A percentile compares a stretch with the other conserved stretches of the same genome.
These are phyloP conservation scores for Platalea minor DNA, from an alignment of 2,797 vertebrate species.

Conservation along the genomic window DNA sequence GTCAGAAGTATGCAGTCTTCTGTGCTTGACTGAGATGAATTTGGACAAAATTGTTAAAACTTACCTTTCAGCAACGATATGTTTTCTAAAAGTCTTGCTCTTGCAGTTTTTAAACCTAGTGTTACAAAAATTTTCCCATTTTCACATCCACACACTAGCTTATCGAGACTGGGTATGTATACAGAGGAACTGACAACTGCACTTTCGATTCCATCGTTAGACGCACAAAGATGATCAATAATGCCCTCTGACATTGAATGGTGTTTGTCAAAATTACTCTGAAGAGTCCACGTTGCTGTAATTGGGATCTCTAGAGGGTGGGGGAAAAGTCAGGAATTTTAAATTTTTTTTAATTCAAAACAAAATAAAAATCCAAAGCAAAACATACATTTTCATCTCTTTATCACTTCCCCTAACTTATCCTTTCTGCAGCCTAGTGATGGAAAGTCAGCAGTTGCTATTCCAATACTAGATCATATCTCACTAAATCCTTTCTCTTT, in stretches of 20 bases:
- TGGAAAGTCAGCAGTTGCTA: neutral
- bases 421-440: neutral
- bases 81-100: conserved; percentile 71
- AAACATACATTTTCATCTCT: neutral
- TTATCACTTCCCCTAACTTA: neutral
- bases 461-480: neutral
- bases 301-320: conserved; percentile 71
- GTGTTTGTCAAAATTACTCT: conserved; percentile 74
- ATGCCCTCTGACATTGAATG: conserved; percentile 62
- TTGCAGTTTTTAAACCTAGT: conserved; percentile 69
- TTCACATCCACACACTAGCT: conserved; percentile 78
- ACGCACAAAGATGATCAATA: conserved; percentile 55
- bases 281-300: conserved; percentile 69
- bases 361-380: neutral
- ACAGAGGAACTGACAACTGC: conserved; percentile 68
- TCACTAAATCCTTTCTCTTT: neutral
- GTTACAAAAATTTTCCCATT: conserved; percentile 76
- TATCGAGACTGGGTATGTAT: conserved; percentile 74
- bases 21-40: neutral
- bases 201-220: conserved; percentile 12
- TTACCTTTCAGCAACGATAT: conserved; percentile 66
- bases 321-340: neutral
- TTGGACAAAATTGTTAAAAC: neutral
- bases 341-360: neutral
- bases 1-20: neutral